Base-by-base conservation (phyloP, 2,888 invertebrate genomes). In the Hypomecis atomaria region DNA sequence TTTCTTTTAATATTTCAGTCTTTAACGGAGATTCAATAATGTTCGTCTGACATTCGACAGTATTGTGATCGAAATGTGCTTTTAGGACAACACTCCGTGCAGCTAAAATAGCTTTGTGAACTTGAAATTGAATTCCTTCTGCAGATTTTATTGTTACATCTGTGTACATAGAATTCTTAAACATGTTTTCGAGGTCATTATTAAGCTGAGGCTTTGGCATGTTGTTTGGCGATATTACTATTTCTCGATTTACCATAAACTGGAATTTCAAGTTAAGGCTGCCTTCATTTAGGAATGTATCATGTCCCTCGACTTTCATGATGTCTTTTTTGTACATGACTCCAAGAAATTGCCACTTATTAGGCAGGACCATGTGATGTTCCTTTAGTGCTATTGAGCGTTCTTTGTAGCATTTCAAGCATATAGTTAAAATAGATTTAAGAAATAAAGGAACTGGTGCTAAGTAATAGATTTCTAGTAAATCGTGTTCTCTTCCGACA, bases 61-160 rank as follows among this genome's bases (percentile, higher is more conserved):
- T 92, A 67, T 91, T 90, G 57, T 92, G 91, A 63, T 90, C 87
- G 77, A 92, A 92, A 70, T 92, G 88, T 37, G 92, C 92, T 64
- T 89, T 90, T 6, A 92, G 64, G 0, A 92, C 92, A 13, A 81
- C 84, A 79, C 92, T 92, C 33, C 92, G 78, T 67, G 87, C 88
- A 0, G 92, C 90, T 44, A 92, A 69, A 0, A 92, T 86, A 34
- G 89, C 90, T 70, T 92, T 92, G 59, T 92, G 92, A 0, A 89
- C 87, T 74, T 86, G 87, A 59, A 81, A 90, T 65, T 91, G 89
- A n/a, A 77, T 73, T 6, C 81, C 82, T 65, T 92, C 92, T 36
- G 75, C 83, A 56, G 90, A 91, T 73, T 86, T 90, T 77, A 92
- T 91, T 4, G 77, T 84, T 0, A 90, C 82, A 82, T 92, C 92